Evolutionary conservation across 2,113 vertebrate genomes (phyloP).

Genomic region (Chionodraco myersi): DNA sequence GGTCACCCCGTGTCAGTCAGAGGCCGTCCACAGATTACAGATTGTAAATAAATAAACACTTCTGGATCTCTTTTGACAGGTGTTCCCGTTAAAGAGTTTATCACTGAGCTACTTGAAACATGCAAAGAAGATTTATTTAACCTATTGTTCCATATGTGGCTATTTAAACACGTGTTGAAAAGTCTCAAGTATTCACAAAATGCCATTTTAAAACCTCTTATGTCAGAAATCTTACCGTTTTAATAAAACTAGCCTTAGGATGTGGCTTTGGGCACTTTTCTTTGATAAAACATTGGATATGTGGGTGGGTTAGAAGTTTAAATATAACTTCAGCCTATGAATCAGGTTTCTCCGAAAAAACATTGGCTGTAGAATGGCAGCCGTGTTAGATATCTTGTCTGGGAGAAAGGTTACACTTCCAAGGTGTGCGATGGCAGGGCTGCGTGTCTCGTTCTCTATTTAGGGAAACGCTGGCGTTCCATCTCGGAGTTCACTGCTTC

Average conservation of each 20-base stretch:
- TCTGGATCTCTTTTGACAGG: constrained; percentile 3
- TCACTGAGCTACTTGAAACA: neutral
- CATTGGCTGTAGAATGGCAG: constrained; percentile 52
- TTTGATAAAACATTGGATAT: constrained; percentile 2
- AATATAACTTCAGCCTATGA: constrained; percentile 72
- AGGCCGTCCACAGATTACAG: neutral
- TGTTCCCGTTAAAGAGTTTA: constrained; percentile 17
- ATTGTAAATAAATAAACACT: constrained; percentile 52
- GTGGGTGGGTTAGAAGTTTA: constrained; percentile 29
- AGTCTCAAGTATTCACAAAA: neutral
- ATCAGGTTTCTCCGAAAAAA: constrained; percentile 77
- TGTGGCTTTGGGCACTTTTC: constrained; percentile 17
- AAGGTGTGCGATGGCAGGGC: constrained; percentile 68
- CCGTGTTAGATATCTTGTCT: constrained; percentile 79
- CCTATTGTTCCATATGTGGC: neutral
- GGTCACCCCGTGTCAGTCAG: constrained; percentile 35
- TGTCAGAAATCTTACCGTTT: neutral
- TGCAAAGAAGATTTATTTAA: neutral
- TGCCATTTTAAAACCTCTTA: neutral
- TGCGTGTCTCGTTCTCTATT: constrained; percentile 74
- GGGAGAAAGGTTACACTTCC: constrained; percentile 74
- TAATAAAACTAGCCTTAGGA: neutral
- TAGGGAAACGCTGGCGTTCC: constrained; percentile 72
- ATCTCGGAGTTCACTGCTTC: constrained; percentile 76
- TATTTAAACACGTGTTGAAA: neutral